Evolutionary conservation across 2,797 vertebrate species (phyloP), one percentile per base, ranked within the genome.

Genomic region (Trachops cirrhosus): DNA sequence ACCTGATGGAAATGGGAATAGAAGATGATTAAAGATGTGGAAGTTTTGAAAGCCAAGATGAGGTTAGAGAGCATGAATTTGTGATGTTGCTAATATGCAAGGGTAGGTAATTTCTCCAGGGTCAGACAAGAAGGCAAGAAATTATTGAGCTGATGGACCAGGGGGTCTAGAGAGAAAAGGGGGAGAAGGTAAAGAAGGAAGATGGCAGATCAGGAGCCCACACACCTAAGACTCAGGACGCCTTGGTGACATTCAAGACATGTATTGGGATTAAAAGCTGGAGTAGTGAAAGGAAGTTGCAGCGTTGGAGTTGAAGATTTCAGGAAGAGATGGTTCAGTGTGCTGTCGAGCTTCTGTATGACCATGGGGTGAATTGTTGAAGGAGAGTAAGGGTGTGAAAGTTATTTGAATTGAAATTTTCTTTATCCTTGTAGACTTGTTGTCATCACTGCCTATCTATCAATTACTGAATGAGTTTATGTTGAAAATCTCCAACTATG

Each of bases 351-450:
- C n/a, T 80, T 90, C 75, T 59, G 29, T 70, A 39, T 64, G 67
- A 89, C 10, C 32, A 4, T 26, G 32, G 44, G 4, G 12, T 86
- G 67, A 74, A 34, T 73, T 89, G 37, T 37, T 84, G 48, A 83
- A 59, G 41, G 54, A 48, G 16, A 85, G 24, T 85, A n/a, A 89
- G 67, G n/a, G 54, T 67, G 64, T 85, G 15, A 79, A 68, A 34
- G 52, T 89, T 95, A 74, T 29, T 89, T n/a, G 32, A 67, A 44
- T 73, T 73, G 39, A 71, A 46, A 74, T 48, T 95, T 92, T 82
- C 48, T 68, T 0, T 77, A 50, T 92, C 18, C 59, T 84, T 83
- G 11, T 19, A 39, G 41, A 32, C 52, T 91, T 89, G 18, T 92
- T 92, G 32, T 75, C 1, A 0, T 89, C 7, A n/a, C 59, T 85